Base-by-base conservation (phyloP, 2,113 vertebrate genomes). In the Leptobrachium ailaonicum region DNA sequence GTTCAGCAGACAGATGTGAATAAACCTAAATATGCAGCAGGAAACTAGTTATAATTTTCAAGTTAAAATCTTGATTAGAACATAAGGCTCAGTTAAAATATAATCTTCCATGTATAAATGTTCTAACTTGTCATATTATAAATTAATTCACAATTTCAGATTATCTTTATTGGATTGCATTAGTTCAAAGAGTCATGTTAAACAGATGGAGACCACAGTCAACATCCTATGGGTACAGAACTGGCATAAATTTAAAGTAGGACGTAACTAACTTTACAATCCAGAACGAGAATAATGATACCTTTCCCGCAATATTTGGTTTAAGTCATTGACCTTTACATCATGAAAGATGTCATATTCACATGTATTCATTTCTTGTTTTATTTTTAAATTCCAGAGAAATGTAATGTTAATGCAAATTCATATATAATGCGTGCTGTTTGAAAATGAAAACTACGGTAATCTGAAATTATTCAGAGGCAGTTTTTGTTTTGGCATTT, bases 381-480 rank as follows among this genome's bases (percentile, higher is more conserved):
- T 14, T 53, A 40, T 56, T 11, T 44, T 45, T 62, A 44, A 60
- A 60, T 60, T 4, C 10, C 13, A 60, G 3, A 12, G 3, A 66
- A 66, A 66, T 5, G 8, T 50, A 32, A 63, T 41, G 20, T 66
- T 10, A 75, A 13, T 11, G n/a, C 32, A 76, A 12, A 53, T 40
- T 7, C 40, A 41, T 41, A 7, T 41, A 7, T 20, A 43, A 75
- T 76, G 13, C 66, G 44, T 76, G 47, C 47, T 53, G 62, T 66
- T 32, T 75, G 73, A 44, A 54, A 76, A 66, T 62, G 63, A 66
- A 50, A 54, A 66, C 50, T 12, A 76, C 66, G 66, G 44, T 76
- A 45, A 53, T 76, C 62, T 66, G 74, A 66, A 62, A 6, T 53
- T 76, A 45, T 41, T 53, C 13, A 66, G 41, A 11, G 45, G 32